These are phyloP conservation scores for Dilophus febrilis DNA, from an alignment of 2,888 invertebrate species.

Conservation along the genomic window DNA sequence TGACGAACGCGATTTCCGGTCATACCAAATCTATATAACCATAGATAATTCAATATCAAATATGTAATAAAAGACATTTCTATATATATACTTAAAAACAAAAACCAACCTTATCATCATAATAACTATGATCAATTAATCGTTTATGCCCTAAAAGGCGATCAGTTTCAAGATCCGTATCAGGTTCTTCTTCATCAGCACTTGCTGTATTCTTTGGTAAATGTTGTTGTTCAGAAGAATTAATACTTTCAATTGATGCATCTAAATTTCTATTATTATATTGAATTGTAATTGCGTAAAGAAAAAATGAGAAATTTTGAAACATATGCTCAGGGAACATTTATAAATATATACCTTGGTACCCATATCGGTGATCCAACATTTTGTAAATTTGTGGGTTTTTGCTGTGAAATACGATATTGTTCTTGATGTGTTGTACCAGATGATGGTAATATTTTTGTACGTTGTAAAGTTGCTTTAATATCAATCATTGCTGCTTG, in stretches of 20 bases:
- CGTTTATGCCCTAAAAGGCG: slow-evolving; percentile 72
- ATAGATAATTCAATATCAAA: no score
- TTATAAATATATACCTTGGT: slow-evolving; percentile 36
- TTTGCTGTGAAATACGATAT: not conserved
- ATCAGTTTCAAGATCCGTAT: slow-evolving; percentile 96
- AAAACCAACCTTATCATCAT: slow-evolving; percentile 67
- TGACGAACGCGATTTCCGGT: slow-evolving; percentile 25
- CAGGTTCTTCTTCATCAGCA: slow-evolving; percentile 65
- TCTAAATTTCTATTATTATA: not conserved
- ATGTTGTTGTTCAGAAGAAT: not conserved
- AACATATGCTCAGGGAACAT: not conserved
- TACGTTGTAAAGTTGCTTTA: slow-evolving; percentile 52
- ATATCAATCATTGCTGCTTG: slow-evolving; percentile 56
- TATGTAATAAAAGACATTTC: not conserved
- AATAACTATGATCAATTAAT: slow-evolving; percentile 84
- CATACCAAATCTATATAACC: slow-evolving; percentile 14
- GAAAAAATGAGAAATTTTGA: not conserved
- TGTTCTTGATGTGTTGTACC: no score
- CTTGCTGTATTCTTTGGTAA: slow-evolving; percentile 28
- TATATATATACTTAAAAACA: not conserved
- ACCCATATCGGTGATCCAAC: slow-evolving; percentile 48
- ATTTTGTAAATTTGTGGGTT: slow-evolving; percentile 1
- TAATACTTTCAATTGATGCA: slow-evolving; percentile 1
- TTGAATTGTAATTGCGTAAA: no score
- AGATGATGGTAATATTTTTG: slow-evolving; percentile 36